phyloP scores from a whole-genome alignment of 1,140 invertebrate genomes.

The Heliconius nattereri region DNA sequence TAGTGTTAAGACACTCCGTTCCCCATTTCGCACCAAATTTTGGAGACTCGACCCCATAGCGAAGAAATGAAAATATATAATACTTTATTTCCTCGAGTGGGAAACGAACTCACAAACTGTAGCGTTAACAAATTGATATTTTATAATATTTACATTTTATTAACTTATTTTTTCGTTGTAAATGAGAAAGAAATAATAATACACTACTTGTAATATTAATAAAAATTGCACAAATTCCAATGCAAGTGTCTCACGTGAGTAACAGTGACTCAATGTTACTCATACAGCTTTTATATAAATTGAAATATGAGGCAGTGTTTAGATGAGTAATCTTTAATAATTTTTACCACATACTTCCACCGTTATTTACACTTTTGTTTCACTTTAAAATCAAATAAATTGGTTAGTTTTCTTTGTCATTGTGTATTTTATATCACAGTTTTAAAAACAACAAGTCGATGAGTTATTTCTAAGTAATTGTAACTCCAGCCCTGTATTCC shows the following conservation, averaged over 20 bases:
- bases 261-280: conserved; percentile 25
- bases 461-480: neutral
- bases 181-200: neutral
- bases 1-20: too few relatives aligned
- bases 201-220: neutral
- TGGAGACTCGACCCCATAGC: too few relatives aligned
- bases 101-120: too few relatives aligned
- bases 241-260: neutral
- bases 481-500: too few relatives aligned
- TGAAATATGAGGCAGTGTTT: conserved; percentile 6
- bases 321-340: conserved; percentile 10
- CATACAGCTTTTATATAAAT: conserved; percentile 19
- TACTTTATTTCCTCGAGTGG: too few relatives aligned
- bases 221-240: neutral
- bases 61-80: too few relatives aligned
- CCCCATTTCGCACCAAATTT: too few relatives aligned
- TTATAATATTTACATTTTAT: too few relatives aligned
- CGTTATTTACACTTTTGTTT: neutral
- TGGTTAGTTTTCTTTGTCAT: neutral
- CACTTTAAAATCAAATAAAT: neutral
- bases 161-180: too few relatives aligned
- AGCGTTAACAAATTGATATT: too few relatives aligned
- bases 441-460: neutral
- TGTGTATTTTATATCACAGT: neutral
- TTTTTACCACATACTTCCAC: neutral